These are phyloP conservation scores for Chaetogeoica ovagalla DNA, from an alignment of 2,888 invertebrate genomes.

Conservation along the genomic window DNA sequence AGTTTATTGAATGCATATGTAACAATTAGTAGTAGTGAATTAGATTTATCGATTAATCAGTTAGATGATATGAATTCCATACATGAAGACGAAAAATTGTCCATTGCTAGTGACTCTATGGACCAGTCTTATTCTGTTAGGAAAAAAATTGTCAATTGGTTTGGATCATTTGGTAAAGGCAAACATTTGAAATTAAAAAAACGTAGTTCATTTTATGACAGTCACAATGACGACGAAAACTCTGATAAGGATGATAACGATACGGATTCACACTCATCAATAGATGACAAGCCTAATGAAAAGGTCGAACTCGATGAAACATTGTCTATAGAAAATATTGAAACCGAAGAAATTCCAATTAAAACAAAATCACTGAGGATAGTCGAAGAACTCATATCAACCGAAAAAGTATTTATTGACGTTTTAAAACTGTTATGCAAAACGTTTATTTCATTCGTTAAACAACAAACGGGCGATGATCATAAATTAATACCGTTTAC, in stretches of 20 bases:
- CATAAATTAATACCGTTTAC: constrained; percentile 55
- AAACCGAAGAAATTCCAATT: constrained; percentile 54
- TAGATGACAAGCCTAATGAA: constrained; percentile 55
- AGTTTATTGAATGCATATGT: constrained; percentile 22
- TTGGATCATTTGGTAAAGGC: constrained; percentile 59
- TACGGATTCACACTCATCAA: constrained; percentile 45
- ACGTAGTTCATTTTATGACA: constrained; percentile 56
- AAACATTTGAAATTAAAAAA: constrained; percentile 55
- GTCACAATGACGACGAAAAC: constrained; percentile 34
- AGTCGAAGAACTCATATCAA: constrained; percentile 64
- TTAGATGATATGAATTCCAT: constrained; percentile 11
- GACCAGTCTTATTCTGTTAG: constrained; percentile 55
- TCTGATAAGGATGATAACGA: constrained; percentile 33
- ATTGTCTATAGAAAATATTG: constrained; percentile 16
- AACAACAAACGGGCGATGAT: constrained; percentile 57
- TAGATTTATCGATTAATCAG: constrained; percentile 4
- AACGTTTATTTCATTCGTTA: constrained; percentile 62
- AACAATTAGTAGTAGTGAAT: background rate
- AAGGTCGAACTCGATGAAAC: constrained; percentile 53
- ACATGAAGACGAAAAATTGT: constrained; percentile 42
- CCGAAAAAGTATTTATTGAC: constrained; percentile 65
- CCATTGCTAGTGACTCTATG: constrained; percentile 54
- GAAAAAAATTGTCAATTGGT: constrained; percentile 56
- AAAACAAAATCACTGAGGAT: constrained; percentile 62
- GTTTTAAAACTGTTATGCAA: constrained; percentile 63